Percentiles rank a stretch among this genome's conserved stretches.
Evolutionary conservation across 2,113 vertebrate species (phyloP).

Genomic region (Anguilla japonica): DNA sequence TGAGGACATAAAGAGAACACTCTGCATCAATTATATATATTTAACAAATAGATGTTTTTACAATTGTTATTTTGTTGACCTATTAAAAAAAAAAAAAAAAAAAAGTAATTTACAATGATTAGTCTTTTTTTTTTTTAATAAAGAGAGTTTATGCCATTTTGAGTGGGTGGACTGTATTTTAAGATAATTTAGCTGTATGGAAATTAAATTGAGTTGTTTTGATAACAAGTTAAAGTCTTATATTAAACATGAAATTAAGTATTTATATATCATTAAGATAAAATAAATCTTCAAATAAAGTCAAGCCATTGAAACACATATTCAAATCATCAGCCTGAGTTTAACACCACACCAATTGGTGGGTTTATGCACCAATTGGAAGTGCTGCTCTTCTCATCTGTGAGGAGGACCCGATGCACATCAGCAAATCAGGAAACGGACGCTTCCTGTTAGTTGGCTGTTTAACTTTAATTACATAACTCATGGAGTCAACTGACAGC

Average conservation of each 20-base stretch:
- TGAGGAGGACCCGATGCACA: conserved; percentile 46
- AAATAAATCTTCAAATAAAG: background rate
- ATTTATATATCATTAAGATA: too few relatives aligned
- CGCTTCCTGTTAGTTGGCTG: conserved; percentile 56
- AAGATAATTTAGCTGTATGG: background rate
- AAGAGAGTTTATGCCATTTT: background rate
- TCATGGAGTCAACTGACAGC: conserved; percentile 55
- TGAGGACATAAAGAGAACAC: too few relatives aligned
- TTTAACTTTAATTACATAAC: conserved; percentile 52
- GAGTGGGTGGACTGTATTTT: background rate
- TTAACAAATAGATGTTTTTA: too few relatives aligned
- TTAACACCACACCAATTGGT: background rate
- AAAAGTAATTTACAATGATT: too few relatives aligned
- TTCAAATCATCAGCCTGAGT: background rate
- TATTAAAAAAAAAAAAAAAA: too few relatives aligned
- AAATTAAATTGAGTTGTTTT: background rate
- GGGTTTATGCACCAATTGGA: background rate
- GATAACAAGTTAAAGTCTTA: background rate
- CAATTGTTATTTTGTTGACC: too few relatives aligned
- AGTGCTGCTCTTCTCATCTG: background rate
- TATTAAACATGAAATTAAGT: too few relatives aligned
- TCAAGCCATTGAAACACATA: background rate
- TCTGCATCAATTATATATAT: too few relatives aligned
- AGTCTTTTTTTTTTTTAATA: too few relatives aligned
- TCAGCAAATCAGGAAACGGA: conserved; percentile 57